Percentiles rank a stretch among this genome's conserved stretches.
Evolutionary conservation across 2,113 vertebrate species (phyloP).

Genomic region (Leucosticte australis): DNA sequence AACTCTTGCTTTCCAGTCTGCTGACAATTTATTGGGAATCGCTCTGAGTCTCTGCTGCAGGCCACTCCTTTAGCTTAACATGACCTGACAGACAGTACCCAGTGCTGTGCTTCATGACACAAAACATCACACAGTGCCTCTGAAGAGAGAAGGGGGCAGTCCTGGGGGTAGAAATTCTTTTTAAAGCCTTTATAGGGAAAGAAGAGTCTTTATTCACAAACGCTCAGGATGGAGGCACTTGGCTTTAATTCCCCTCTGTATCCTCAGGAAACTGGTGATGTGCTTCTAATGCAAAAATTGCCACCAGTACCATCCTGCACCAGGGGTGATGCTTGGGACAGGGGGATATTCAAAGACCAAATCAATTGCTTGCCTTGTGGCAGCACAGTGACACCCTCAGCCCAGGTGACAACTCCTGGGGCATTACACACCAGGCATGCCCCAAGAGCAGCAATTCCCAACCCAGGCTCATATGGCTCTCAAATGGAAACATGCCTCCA

Average conservation of each 20-base stretch:
- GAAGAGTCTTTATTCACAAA: not conserved
- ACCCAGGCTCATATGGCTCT: fast-evolving
- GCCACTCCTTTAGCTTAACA: constrained; percentile 13
- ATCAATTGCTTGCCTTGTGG: not conserved
- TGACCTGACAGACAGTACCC: constrained; percentile 44
- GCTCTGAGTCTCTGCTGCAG: constrained; percentile 4
- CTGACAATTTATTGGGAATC: constrained; percentile 15
- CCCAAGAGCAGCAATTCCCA: not conserved
- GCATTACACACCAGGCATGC: fast-evolving
- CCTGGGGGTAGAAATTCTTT: not conserved
- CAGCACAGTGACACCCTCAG: not conserved
- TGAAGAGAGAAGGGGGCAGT: not conserved
- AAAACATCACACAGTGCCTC: not conserved
- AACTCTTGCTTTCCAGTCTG: constrained; percentile 54
- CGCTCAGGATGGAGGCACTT: not conserved
- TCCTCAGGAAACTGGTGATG: not conserved
- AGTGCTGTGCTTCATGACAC: fast-evolving
- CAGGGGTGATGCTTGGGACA: not conserved
- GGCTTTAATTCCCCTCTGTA: not conserved
- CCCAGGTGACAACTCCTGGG: not conserved
- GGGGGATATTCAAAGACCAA: not conserved
- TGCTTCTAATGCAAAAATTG: not conserved
- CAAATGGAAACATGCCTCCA: not conserved
- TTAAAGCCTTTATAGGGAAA: not conserved
- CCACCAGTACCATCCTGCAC: not conserved